A percentile compares a stretch with the other conserved stretches of the same genome.
Evolutionary conservation across 2,797 vertebrate genomes (phyloP).

Genomic region (Podarcis lilfordi): DNA sequence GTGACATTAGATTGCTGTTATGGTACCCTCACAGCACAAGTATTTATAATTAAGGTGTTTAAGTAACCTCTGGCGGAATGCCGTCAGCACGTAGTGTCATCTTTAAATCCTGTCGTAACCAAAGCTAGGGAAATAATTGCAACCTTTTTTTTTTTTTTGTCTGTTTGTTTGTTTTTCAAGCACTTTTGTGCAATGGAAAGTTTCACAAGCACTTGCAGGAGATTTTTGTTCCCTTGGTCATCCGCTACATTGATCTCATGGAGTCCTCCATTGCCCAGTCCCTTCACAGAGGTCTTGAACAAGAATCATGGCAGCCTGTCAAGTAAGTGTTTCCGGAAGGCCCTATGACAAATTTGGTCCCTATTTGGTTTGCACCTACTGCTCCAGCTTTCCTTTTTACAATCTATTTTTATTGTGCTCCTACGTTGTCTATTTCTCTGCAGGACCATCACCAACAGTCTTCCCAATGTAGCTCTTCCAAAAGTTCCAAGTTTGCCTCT

Average conservation of each 20-base stretch:
- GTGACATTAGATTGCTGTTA: background rate
- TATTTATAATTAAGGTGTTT: background rate
- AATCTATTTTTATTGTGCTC: slow-evolving; percentile 76
- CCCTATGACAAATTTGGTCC: slow-evolving; percentile 44
- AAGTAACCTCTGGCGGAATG: slow-evolving; percentile 1
- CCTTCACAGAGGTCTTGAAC: slow-evolving; percentile 94
- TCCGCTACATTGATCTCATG: slow-evolving; percentile 98
- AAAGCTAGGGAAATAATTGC: slow-evolving; percentile 46
- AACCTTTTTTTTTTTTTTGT: slow-evolving; percentile 58
- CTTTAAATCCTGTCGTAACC: background rate
- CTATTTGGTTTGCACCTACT: slow-evolving; percentile 59
- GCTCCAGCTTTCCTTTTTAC: slow-evolving; percentile 66
- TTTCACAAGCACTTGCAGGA: slow-evolving; percentile 98
- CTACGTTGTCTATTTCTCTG: slow-evolving; percentile 83
- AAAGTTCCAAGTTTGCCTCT: slow-evolving; percentile 96
- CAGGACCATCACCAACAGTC: slow-evolving; percentile 97
- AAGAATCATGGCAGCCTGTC: slow-evolving; percentile 96
- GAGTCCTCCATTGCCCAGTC: slow-evolving; percentile 98
- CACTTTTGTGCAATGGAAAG: slow-evolving; percentile 90
- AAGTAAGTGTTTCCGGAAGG: slow-evolving; percentile 83
- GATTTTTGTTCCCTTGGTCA: slow-evolving; percentile 91
- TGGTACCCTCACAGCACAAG: background rate
- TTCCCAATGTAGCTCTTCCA: slow-evolving; percentile 94
- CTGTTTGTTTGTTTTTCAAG: slow-evolving; percentile 75
- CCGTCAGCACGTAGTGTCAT: slow-evolving; percentile 22